Base-by-base conservation (phyloP, 2,888 invertebrate species). In the Standfussiana lucernea region DNA sequence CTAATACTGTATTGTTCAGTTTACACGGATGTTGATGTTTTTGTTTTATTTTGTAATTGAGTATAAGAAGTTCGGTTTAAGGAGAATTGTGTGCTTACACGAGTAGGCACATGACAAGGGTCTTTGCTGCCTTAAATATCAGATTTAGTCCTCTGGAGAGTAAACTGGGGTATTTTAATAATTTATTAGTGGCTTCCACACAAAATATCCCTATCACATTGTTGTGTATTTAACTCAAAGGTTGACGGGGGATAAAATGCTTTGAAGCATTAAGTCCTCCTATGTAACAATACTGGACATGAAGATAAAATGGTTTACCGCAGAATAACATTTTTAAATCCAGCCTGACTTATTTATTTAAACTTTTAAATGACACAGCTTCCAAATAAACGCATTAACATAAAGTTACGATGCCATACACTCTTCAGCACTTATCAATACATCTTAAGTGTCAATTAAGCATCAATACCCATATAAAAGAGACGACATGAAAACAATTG, bases 371-470 rank as follows among this genome's bases (percentile, higher is more conserved):
- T 35, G 21, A 45, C 47, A n/a, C 7, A 13, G 1, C 0, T 24
- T n/a, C 10, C 24, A 65, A 67, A 35, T 65, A 68, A 42, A 68
- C 21, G n/a, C 11, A 21, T 2, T 61, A 18, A 65, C 13, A 56
- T 21, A 62, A 62, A 70, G 15, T 62, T 68, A 64, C 67, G 28
- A 61, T 40, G 32, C 18, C 67, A 15, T 59, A 28, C 37, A 13
- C 15, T 71, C 32, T 28, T 47, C 32, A 35, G 18, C 50, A 56
- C n/a, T 56, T 74, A 74, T 75, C 62, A 37, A 69, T 42, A 56
- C 32, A 82, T 72, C 56, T 50, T 70, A 79, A 82, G 59, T 70
- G 74, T 76, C 70, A 86, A 82, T 86, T 85, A 79, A 72, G 66
- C 28, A 50, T 32, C 65, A 80, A 65, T 65, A 50, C 24, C 40